Conservation (phyloP, 2,888 invertebrate species). For the Deilephila elpenor region DNA sequence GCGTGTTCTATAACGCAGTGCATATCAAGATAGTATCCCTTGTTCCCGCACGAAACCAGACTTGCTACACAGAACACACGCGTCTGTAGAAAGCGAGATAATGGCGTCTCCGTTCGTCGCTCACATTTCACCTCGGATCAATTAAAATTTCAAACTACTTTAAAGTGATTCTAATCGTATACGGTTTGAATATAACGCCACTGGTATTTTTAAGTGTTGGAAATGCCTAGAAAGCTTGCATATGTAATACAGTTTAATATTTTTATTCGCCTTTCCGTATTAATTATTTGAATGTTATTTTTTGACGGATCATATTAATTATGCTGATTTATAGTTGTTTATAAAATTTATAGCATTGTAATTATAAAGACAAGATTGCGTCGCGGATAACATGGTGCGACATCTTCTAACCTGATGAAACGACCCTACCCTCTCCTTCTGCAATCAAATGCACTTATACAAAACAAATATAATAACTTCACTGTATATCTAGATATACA, state of each 20-base stretch:
- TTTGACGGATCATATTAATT: not conserved
- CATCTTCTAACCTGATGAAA: not conserved
- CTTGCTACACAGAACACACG: not conserved
- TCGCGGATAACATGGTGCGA: not conserved
- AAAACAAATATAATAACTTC: too few species aligned
- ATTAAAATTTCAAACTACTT: conserved; percentile 26
- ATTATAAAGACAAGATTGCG: not conserved
- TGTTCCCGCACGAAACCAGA: not conserved
- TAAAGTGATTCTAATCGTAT: conserved; percentile 26
- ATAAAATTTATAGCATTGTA: not conserved
- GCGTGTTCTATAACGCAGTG: not conserved
- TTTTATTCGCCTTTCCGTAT: not conserved
- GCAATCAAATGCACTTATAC: too few species aligned
- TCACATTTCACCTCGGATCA: conserved; percentile 24
- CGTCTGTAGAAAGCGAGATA: conserved; percentile 20
- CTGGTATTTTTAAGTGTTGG: conserved; percentile 6
- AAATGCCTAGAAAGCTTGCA: conserved; percentile 22
- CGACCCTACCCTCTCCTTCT: too few species aligned
- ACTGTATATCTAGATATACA: too few species aligned
- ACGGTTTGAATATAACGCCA: not conserved
- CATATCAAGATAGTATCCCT: not conserved
- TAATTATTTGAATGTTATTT: not conserved
- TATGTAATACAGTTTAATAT: not conserved
- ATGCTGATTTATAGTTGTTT: not conserved
- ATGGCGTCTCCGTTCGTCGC: conserved; percentile 4